phyloP scores from a whole-genome alignment of 2,113 vertebrate genomes.

The Ammodytes dubius region DNA sequence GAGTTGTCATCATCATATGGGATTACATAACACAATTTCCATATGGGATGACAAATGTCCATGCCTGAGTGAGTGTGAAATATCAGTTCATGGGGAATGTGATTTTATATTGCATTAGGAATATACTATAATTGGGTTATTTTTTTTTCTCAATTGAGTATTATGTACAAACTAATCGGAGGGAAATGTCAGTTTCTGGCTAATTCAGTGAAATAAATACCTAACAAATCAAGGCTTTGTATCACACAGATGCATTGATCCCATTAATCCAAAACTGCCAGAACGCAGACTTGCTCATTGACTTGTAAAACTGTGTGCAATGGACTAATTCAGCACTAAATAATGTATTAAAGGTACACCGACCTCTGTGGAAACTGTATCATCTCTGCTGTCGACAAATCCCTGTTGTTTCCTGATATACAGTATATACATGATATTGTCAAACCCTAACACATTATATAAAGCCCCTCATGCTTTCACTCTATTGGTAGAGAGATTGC shows the following conservation, averaged over 20 bases:
- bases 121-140: neutral
- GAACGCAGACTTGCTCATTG: neutral
- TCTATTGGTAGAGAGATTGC: conserved; percentile 36
- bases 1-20: neutral
- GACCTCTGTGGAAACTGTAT: neutral
- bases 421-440: neutral
- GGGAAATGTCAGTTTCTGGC: neutral
- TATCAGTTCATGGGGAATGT: neutral
- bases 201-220: neutral
- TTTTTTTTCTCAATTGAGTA: neutral
- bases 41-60: neutral
- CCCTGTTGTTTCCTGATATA: neutral
- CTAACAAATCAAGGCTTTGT: neutral
- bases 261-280: neutral
- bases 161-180: neutral
- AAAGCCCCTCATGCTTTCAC: conserved; percentile 6
- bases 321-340: neutral
- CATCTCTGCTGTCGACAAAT: conserved; percentile 7
- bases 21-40: neutral
- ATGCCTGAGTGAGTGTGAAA: neutral
- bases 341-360: neutral
- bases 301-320: neutral
- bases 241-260: neutral
- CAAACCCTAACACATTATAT: conserved; percentile 5
- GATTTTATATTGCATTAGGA: neutral